Evolutionary conservation across 2,797 vertebrate species (phyloP), one percentile per base, ranked within the genome.

Genomic region (Coracias cyanogaster): DNA sequence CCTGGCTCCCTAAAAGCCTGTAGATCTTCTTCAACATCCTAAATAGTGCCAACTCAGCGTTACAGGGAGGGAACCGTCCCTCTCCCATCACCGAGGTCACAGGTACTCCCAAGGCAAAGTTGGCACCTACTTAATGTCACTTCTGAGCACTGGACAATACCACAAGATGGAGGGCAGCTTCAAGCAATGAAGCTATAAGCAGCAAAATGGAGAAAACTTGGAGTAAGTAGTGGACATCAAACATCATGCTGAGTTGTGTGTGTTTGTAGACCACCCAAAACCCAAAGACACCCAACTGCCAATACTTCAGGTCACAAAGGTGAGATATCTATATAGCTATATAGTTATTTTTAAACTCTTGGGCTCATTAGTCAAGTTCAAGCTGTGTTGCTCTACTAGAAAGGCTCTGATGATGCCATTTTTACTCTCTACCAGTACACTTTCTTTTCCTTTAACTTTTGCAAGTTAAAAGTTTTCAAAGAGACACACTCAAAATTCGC

Each of bases 341-440:
- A 14, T 16, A n/a, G 22, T 52, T 86, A 65, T 92, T 95, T 96
- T 95, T 28, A 52, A 93, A 81, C 73, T 79, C 96, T 60, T 1
- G 25, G 80, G 91, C 93, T 95, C 91, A 96, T 96, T 95, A 96
- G 93, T 45, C 80, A 94, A 90, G 90, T 95, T 97, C 96, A 94
- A 94, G 93, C 96, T 93, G 94, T 55, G 96, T 84, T 79, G 54
- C 87, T 94, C 79, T 58, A 62, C 88, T 33, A 86, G 76, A 94
- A 96, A 76, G 54, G 66, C 62, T 96, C 94, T 78, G 90, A 90
- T 62, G 79, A 88, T 72, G 80, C 85, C 85, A 48, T 31, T 91
- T 96, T 79, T 91, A 95, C 86, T 93, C 85, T 85, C 76, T 4
- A 49, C 55, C n/a, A 85, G 39, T 48, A 60, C 14, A 60, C 78